Base-by-base conservation (phyloP, 2,888 invertebrate genomes). In the Netelia fuscicornis region DNA sequence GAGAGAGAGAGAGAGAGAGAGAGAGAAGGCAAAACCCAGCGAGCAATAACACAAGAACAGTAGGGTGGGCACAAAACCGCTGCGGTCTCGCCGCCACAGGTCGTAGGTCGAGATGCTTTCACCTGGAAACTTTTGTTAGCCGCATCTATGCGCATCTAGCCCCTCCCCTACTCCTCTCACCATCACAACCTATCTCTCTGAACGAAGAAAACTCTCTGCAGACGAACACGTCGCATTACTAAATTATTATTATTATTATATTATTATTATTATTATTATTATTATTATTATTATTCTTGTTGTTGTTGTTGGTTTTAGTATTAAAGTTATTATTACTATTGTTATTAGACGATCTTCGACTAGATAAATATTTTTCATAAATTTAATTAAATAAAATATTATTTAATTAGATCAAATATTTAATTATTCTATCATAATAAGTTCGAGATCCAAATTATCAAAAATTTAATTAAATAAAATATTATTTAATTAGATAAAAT, bases 101-200 rank as follows among this genome's bases (percentile, higher is more conserved):
- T 85, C 85, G 82, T 44, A 85, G 85, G 85, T 85, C 82, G 79
- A 37, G 82, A 85, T 85, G 85, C 85, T 85, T 85, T 85, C 85
- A 85, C 85, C 85, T 85, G 82, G 85, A 80, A 79, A 85, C 85
- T 85, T 85, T 85, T 85, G 82, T 82, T 85, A 79, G 48, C 74
- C 81, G 84, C 78, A 71, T 48, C 80, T 81, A 42, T 78, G 74
- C 65, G 37, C 56, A 65, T 65, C 79, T 62, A 23, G 8, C 79
- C 65, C 72, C 72, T 30, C 44, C 42, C 54, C 52, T 52, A 13
- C 20, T 20, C 42, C 52, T 65, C 10, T 9, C 58, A 8, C 20
- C 71, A 11, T 20, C 10, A 56, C 56, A 37, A 11, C 37, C 56
- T 79, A 42, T 65, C 79, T 42, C 64, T 80, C 17, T 23, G 25